Base-by-base conservation (phyloP, 2,113 vertebrate species). In the Percina caprodes region DNA sequence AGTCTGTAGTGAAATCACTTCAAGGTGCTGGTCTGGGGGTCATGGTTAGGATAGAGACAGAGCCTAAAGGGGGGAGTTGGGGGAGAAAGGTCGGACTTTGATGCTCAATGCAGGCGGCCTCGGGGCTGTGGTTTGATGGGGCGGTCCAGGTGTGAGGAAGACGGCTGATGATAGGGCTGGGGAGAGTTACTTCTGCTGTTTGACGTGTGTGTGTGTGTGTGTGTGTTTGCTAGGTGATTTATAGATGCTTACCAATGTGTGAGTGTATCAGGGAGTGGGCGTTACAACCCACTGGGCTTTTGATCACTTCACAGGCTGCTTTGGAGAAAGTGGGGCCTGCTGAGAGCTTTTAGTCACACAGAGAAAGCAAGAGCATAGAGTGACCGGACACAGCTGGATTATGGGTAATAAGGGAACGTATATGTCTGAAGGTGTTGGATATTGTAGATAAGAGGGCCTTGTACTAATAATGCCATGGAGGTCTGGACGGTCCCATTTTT, bases 21-120 rank as follows among this genome's bases (percentile, higher is more conserved):
- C 69, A 76, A 77, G 82, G 67, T 73, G 23, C 67, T 24, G 52
- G 55, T 68, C 39, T 49, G 16, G 7, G 39, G 78, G 72, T 86
- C 76, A 63, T 59, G 62, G 65, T 39, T 5, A 69, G 61, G 79
- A 78, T 63, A 39, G 30, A 73, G 69, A 73, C 55, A 67, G 49
- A 30, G 61, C 26, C 58, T 52, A 15, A 51, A 56, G 26, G 74
- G 49, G 51, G n/a, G n/a, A n/a, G n/a, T n/a, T n/a, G n/a, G n/a
- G n/a, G 84, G 70, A 88, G 30, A 67, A 19, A 82, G 86, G 69
- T 82, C 66, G 74, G 15, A 55, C 88, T 92, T 92, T 91, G 89
- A 91, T 83, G 72, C 59, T n/a, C 63, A 68, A 76, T 24, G 33
- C 73, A 14, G 74, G 45, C 74, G 9, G 77, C 74, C 58, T 24